phyloP scores from a whole-genome alignment of 2,113 vertebrate genomes.

The Podocnemis expansa region DNA sequence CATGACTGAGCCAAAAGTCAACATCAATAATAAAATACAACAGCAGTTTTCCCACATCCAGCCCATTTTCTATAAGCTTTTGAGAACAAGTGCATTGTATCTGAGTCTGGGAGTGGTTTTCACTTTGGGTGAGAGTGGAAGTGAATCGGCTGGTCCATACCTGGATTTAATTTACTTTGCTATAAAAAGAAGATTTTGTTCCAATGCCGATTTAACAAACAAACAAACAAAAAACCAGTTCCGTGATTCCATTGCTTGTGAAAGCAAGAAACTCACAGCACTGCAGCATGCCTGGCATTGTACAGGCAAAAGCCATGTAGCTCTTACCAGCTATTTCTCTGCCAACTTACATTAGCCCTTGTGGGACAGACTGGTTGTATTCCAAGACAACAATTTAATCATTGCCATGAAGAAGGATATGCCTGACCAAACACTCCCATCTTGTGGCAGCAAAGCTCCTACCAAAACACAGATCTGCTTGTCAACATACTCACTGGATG shows the following conservation, averaged over 20 bases:
- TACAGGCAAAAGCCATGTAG: background rate
- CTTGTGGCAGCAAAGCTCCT: background rate
- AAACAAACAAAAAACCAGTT: too few relatives aligned
- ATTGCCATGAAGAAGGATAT: fast-evolving
- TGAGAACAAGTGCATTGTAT: background rate
- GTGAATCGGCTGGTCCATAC: background rate
- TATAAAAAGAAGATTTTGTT: slow-evolving; percentile 26
- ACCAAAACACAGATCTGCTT: background rate
- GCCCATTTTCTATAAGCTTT: background rate
- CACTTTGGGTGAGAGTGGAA: background rate
- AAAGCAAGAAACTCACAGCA: background rate
- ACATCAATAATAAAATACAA: background rate
- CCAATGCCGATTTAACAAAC: slow-evolving; percentile 2
- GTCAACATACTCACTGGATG: background rate
- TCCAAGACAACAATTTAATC: background rate
- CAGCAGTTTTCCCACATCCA: background rate
- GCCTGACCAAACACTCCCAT: background rate
- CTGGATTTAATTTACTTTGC: slow-evolving; percentile 27
- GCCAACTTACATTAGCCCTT: background rate
- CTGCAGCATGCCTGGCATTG: background rate
- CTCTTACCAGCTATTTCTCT: background rate
- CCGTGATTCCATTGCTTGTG: background rate
- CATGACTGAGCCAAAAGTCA: background rate
- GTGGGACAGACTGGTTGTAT: background rate
- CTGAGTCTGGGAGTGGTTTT: background rate